Conservation (phyloP, 2,113 vertebrate genomes). For the Coryphaenoides rupestris region DNA sequence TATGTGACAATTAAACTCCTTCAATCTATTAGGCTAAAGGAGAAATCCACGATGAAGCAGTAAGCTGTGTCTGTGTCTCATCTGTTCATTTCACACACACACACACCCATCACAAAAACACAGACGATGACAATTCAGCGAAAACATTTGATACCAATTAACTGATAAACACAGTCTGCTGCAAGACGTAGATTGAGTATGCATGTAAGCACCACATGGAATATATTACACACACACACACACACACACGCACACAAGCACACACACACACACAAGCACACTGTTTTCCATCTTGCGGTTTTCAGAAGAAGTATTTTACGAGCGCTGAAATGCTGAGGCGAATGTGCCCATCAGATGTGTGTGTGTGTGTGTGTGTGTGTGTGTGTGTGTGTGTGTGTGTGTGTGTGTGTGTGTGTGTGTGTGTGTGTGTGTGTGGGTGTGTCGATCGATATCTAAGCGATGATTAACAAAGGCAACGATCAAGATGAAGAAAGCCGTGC, state of each 20-base stretch:
- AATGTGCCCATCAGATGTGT: conserved; percentile 15
- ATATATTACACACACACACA: conserved; percentile 14
- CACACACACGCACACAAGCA: no score
- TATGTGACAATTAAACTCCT: no score
- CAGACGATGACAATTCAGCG: neutral
- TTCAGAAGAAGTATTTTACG: conserved; percentile 10
- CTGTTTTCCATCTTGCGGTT: conserved; percentile 8
- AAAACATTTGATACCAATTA: neutral
- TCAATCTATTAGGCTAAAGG: no score
- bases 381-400: no score
- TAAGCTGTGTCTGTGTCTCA: no score
- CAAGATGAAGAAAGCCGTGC: neutral
- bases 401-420: no score
- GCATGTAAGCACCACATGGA: conserved; percentile 7
- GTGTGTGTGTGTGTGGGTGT: no score
- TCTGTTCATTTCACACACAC: neutral
- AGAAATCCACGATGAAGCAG: no score
- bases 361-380: no score
- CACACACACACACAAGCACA: no score
- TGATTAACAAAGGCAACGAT: no score
- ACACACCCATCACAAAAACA: neutral
- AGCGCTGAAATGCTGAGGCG: conserved; percentile 11
- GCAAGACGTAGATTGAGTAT: neutral
- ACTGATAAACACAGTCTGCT: neutral
- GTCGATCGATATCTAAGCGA: neutral